Percentiles rank a stretch among this genome's conserved stretches.
Evolutionary conservation across 2,113 vertebrate genomes (phyloP).

Genomic region (Perca schrenkii): DNA sequence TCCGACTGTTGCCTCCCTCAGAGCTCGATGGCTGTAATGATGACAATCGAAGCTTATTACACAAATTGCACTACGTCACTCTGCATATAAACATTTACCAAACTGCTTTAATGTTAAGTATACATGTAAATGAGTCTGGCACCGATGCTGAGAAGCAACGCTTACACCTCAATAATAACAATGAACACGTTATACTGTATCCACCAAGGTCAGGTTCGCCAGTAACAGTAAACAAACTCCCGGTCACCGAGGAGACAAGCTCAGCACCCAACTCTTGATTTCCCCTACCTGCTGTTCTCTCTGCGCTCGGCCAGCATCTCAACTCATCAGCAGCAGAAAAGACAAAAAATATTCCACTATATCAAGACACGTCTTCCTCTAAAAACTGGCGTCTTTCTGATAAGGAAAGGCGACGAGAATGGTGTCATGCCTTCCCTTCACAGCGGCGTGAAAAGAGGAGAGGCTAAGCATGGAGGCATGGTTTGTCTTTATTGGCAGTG

Average conservation of each 20-base stretch:
- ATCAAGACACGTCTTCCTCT: neutral
- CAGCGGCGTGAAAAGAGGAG: constrained; percentile 41
- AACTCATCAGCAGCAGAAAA: constrained; percentile 50
- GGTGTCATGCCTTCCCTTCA: constrained; percentile 55
- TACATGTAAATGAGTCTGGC: neutral
- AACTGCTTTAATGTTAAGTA: constrained; percentile 8
- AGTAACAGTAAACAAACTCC: constrained; percentile 72
- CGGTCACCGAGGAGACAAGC: constrained; percentile 74
- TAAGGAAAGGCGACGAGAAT: neutral
- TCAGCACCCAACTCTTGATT: constrained; percentile 62
- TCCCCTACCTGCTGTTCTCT: constrained; percentile 83
- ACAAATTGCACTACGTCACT: neutral
- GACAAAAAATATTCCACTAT: constrained; percentile 41
- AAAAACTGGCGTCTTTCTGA: constrained; percentile 15
- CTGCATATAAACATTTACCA: neutral
- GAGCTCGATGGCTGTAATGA: neutral
- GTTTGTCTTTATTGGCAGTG: constrained; percentile 69
- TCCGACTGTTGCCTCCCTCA: constrained; percentile 21
- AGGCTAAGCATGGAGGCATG: constrained; percentile 58
- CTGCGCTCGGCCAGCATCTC: constrained; percentile 83
- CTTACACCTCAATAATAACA: constrained; percentile 43
- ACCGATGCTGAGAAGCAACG: neutral
- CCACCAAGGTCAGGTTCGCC: constrained; percentile 23
- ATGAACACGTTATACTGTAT: constrained; percentile 9
- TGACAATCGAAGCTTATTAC: constrained; percentile 16